Base-by-base conservation (phyloP, 2,113 vertebrate species). In the Takifugu flavidus region DNA sequence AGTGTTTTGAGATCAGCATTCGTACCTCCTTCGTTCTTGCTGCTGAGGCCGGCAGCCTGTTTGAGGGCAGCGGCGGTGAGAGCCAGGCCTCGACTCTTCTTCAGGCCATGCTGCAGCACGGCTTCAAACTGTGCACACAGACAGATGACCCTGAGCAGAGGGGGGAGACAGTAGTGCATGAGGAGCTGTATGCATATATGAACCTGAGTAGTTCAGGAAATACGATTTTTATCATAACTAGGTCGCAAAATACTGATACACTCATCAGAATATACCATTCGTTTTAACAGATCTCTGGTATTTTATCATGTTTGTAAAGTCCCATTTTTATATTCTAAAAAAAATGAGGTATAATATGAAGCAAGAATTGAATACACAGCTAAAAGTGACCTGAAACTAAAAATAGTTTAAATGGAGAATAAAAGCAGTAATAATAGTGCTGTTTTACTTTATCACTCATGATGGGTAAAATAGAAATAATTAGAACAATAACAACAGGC, bases 51-150 rank as follows among this genome's bases (percentile, higher is more conserved):
- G 0, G 96, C 95, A 0, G 91, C 97, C 79, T 99, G 97, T 75
- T 95, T 98, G 82, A 99, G 91, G 0, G 95, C 97, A 0, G 96
- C 97, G 1, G 96, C 96, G 0, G 96, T 98, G 56, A 98, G 89
- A 0, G 97, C 96, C 59, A 99, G 68, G 1, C 96, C 97, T 26
- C 94, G 84, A 63, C 90, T 98, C 85, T 94, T 96, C 90, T 89
- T 94, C 89, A 99, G 88, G 46, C 97, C 97, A 5, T 99, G 96
- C 88, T 98, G 97, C 62, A 99, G 87, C 68, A 98, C 95, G 0
- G 92, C 91, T 79, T 99, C 97, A 70, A 99, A 95, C 90, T 99
- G 95, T 70, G 96, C 97, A 25, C 97, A 99, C 61, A 99, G 86
- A 74, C 97, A 99, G 64, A 96, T 98, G 44, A 99, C 97, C 84